These are phyloP conservation scores for Orthosia gracilis DNA, from an alignment of 2,888 invertebrate genomes.

Conservation along the genomic window DNA sequence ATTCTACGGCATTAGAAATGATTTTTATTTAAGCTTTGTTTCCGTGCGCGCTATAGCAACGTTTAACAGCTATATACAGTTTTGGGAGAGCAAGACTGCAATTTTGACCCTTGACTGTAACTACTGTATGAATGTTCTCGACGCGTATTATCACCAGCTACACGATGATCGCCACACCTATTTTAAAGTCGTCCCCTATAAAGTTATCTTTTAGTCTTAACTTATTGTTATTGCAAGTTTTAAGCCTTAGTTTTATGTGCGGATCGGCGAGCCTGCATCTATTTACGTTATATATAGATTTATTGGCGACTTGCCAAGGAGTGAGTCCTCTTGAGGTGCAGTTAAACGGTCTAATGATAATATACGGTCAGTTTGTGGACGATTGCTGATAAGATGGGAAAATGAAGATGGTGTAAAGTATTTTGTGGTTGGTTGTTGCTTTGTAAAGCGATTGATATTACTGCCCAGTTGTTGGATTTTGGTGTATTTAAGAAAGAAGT, in stretches of 20 bases:
- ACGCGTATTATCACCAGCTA: neutral
- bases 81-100: no score
- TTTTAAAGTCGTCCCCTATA: slow-evolving; percentile 71
- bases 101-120: no score
- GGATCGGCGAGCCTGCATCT: slow-evolving; percentile 79
- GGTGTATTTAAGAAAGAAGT: neutral
- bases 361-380: slow-evolving; percentile 53
- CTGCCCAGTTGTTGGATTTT: neutral
- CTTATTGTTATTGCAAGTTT: slow-evolving; percentile 91
- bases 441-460: neutral
- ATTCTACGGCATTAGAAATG: no score
- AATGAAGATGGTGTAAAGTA: slow-evolving; percentile 4
- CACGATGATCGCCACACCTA: slow-evolving; percentile 13
- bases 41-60: no score
- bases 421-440: neutral
- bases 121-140: neutral
- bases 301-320: slow-evolving; percentile 76
- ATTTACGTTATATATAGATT: slow-evolving; percentile 84
- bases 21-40: no score
- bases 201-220: slow-evolving; percentile 85
- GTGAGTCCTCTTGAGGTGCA: slow-evolving; percentile 58
- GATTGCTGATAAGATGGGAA: slow-evolving; percentile 49
- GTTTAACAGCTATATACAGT: no score
- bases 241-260: slow-evolving; percentile 90
- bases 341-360: slow-evolving; percentile 59